These are phyloP conservation scores for Nipponacmea schrenckii DNA, from an alignment of 2,888 invertebrate species.

Conservation along the genomic window DNA sequence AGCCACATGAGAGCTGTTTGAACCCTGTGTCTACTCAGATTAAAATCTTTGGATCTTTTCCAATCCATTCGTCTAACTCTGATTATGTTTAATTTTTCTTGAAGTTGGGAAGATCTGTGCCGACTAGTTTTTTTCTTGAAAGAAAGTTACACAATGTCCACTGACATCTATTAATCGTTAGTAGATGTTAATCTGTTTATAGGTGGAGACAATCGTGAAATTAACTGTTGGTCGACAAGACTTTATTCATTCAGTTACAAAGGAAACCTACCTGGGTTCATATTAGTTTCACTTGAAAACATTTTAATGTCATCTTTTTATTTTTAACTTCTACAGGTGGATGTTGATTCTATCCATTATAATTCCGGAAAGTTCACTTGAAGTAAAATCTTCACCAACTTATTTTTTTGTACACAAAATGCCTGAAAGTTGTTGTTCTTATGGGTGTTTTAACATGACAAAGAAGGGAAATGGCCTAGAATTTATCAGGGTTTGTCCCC, in stretches of 20 bases:
- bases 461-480: no score
- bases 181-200: conserved; percentile 22
- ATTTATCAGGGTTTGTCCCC: no score
- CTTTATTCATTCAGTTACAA: conserved; percentile 8
- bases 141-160: conserved; percentile 25
- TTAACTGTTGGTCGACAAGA: conserved; percentile 21
- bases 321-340: conserved; percentile 3
- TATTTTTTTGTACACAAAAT: no score
- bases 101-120: conserved; percentile 16
- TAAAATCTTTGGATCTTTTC: conserved; percentile 28
- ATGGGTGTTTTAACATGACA: no score
- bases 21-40: conserved; percentile 21
- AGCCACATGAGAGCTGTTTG: conserved; percentile 24
- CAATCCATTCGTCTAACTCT: conserved; percentile 19
- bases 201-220: conserved; percentile 19
- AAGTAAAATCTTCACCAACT: no score
- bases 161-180: conserved; percentile 17
- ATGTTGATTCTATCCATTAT: no score
- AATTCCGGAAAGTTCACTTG: no score
- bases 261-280: conserved; percentile 21
- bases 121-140: conserved; percentile 14
- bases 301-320: conserved; percentile 26
- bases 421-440: no score
- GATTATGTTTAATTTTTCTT: conserved; percentile 23
- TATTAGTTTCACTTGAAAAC: conserved; percentile 33